These are phyloP conservation scores for Halichondria panicea DNA, from an alignment of 37 sponge, comb jelly and placozoan genomes.

Conservation along the genomic window DNA sequence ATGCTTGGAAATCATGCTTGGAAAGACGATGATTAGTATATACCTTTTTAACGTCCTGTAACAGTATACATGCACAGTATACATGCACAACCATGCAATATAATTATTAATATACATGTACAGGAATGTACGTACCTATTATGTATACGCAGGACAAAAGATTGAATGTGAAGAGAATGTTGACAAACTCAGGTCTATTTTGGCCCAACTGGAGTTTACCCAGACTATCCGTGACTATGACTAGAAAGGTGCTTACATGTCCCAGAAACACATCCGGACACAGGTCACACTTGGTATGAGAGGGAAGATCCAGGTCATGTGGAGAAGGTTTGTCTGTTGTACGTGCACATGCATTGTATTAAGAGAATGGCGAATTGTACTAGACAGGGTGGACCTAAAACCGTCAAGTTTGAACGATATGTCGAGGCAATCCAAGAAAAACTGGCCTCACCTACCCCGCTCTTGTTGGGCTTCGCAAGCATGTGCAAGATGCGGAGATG, in stretches of 20 bases:
- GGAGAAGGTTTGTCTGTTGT: conserved; percentile 3
- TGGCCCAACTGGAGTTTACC: conserved; percentile 39
- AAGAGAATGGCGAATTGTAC: conserved; percentile 18
- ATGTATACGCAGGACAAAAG: too few species aligned
- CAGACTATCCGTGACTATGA: conserved; percentile 13
- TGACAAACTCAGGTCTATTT: conserved; percentile 13
- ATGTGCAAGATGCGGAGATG: conserved; percentile 25
- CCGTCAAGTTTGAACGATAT: conserved; percentile 17
- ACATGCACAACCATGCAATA: too few species aligned
- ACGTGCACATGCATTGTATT: too few species aligned
- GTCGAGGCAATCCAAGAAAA: conserved; percentile 28
- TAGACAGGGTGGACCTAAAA: conserved; percentile 8
- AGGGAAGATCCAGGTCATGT: conserved; percentile 32
- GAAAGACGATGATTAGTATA: too few species aligned
- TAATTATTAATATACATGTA: too few species aligned
- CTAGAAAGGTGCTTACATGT: conserved; percentile 23
- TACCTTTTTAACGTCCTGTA: too few species aligned
- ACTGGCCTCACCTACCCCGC: conserved; percentile 34
- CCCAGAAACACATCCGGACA: conserved; percentile 24
- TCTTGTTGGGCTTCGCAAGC: conserved; percentile 23
- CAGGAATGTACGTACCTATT: too few species aligned
- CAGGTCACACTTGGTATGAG: background rate
- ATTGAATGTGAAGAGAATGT: too few species aligned
- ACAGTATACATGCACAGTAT: too few species aligned
- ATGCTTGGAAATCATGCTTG: conserved; percentile 22